Evolutionary conservation across 37 sponge, comb jelly and placozoan genomes (phyloP).

Genomic region (Ianthella basta): DNA sequence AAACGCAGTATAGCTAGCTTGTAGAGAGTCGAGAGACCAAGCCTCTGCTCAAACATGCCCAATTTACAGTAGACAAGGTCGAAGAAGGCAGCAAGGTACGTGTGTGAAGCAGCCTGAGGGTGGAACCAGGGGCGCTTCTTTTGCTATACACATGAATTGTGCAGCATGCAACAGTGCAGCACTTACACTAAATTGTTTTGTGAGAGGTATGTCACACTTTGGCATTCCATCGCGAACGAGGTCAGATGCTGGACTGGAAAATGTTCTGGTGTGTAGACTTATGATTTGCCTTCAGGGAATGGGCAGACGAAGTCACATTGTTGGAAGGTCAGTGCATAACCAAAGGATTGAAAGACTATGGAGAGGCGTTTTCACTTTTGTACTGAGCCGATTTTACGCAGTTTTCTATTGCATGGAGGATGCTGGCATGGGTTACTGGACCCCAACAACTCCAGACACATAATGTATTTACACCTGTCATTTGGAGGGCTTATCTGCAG

Average conservation of each 20-base stretch:
- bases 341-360: conserved; percentile 64
- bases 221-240: conserved; percentile 59
- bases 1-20: too few species aligned
- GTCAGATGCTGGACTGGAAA: conserved; percentile 63
- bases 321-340: conserved; percentile 66
- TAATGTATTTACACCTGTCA: conserved; percentile 48
- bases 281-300: conserved; percentile 52
- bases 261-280: conserved; percentile 38
- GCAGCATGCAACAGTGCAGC: conserved; percentile 52
- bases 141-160: conserved; percentile 41
- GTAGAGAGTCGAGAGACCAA: too few species aligned
- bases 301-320: conserved; percentile 31
- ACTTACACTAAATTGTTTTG: conserved; percentile 48
- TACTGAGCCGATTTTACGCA: conserved; percentile 38
- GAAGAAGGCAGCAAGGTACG: too few species aligned
- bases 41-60: too few species aligned
- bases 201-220: conserved; percentile 35
- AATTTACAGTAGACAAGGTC: too few species aligned
- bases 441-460: conserved; percentile 30
- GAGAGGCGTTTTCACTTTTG: conserved; percentile 60
- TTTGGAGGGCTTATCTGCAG: conserved; percentile 42
- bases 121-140: too few species aligned
- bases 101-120: too few species aligned
- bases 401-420: conserved; percentile 60
- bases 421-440: conserved; percentile 24